Percentiles rank a stretch among this genome's conserved stretches.
Conservation (phyloP, 1,140 invertebrate species). For the Oedothorax gibbosus region DNA sequence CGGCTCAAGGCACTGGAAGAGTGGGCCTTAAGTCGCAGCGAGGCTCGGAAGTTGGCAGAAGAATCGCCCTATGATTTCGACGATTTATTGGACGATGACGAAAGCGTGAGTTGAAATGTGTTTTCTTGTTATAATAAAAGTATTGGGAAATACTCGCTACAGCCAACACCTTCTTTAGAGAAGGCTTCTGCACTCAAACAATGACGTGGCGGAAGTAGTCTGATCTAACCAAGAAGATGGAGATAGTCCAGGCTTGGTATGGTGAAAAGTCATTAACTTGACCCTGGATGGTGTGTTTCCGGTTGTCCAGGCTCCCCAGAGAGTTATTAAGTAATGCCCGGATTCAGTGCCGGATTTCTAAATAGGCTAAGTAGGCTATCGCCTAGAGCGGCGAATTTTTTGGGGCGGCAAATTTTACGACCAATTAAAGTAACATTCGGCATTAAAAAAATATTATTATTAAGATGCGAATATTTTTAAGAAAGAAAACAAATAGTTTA, state of each 20-base stretch:
- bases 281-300: neutral
- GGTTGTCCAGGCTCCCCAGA: too few species aligned
- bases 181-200: neutral
- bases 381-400: too few species aligned
- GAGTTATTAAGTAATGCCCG: too few species aligned
- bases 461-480: too few species aligned
- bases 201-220: too few species aligned
- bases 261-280: neutral
- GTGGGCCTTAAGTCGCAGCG: slow-evolving; percentile 18
- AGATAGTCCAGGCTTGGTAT: neutral
- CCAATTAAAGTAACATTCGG: too few species aligned
- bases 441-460: too few species aligned
- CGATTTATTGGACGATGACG: slow-evolving; percentile 5
- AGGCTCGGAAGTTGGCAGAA: slow-evolving; percentile 13
- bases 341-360: too few species aligned
- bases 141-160: neutral
- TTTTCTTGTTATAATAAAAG: neutral
- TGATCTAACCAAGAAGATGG: neutral
- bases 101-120: neutral
- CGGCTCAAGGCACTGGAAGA: slow-evolving; percentile 20
- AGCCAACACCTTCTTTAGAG: neutral
- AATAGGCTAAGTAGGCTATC: too few species aligned
- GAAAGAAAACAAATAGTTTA: too few species aligned
- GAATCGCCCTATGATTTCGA: slow-evolving; percentile 33
- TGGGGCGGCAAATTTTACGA: too few species aligned